Conservation (phyloP, 2,113 vertebrate species). For the Sturnus vulgaris region DNA sequence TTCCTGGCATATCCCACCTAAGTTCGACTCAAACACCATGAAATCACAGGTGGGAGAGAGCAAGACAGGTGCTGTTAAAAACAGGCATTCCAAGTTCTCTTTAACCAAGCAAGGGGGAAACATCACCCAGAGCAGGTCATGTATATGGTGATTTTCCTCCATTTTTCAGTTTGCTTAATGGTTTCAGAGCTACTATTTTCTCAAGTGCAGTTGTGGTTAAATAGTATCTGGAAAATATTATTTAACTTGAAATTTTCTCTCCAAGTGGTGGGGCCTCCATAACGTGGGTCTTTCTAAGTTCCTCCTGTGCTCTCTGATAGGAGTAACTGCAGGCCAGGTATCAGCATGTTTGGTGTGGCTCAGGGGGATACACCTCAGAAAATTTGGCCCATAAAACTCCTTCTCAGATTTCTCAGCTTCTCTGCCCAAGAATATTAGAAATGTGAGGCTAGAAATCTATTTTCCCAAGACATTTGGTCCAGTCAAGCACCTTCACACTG, state of each 20-base stretch:
- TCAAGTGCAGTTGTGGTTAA: not conserved
- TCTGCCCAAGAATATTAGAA: not conserved
- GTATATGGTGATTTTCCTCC: not conserved
- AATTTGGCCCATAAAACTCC: not conserved
- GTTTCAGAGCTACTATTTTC: not conserved
- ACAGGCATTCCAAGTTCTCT: not conserved
- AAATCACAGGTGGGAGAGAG: not conserved
- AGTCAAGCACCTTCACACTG: not conserved
- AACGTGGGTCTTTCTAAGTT: not conserved
- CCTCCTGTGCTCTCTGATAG: not conserved
- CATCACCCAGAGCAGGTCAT: not conserved
- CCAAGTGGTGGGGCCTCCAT: not conserved
- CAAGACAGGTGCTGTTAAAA: not conserved
- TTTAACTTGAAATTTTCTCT: not conserved
- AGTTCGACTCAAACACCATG: slow-evolving; percentile 40
- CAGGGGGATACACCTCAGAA: not conserved
- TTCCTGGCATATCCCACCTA: slow-evolving; percentile 41
- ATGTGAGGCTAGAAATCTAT: not conserved
- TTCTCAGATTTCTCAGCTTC: not conserved
- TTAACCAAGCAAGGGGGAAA: not conserved
- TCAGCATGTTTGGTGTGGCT: not conserved
- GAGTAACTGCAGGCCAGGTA: not conserved
- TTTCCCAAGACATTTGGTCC: not conserved
- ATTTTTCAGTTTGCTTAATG: not conserved
- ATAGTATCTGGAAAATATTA: not conserved